Conservation (phyloP, 1,140 invertebrate species). For the Lerema accius region DNA sequence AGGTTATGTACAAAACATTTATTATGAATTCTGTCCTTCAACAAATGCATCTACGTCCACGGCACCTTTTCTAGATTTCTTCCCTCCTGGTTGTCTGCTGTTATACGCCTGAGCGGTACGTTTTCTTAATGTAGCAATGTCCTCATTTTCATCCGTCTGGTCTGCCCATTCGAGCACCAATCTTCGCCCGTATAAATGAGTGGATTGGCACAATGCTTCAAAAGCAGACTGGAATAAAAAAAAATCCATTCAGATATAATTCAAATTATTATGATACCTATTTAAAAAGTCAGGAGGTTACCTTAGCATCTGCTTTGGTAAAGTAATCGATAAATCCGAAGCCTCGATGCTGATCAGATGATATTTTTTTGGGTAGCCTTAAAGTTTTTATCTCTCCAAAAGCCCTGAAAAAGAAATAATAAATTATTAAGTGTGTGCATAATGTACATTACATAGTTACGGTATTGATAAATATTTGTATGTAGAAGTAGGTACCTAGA, state of each 20-base stretch:
- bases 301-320: slow-evolving; percentile 95
- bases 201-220: slow-evolving; percentile 95
- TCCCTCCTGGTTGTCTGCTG: slow-evolving; percentile 69
- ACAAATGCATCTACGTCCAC: slow-evolving; percentile 81
- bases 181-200: slow-evolving; percentile 97
- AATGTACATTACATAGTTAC: too few species aligned
- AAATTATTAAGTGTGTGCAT: too few species aligned
- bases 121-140: slow-evolving; percentile 91
- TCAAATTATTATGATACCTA: not conserved
- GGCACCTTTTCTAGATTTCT: slow-evolving; percentile 82
- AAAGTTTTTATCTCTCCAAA: slow-evolving; percentile 97
- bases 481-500: too few species aligned
- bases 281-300: slow-evolving; percentile 59
- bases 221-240: slow-evolving; percentile 92
- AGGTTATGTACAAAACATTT: slow-evolving; percentile 9
- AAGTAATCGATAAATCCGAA: slow-evolving; percentile 98
- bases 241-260: slow-evolving; percentile 16
- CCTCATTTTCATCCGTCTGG: slow-evolving; percentile 90
- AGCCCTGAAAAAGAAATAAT: slow-evolving; percentile 90
- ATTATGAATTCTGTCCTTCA: slow-evolving; percentile 51
- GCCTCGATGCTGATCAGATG: slow-evolving; percentile 93
- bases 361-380: slow-evolving; percentile 95
- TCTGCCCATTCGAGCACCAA: slow-evolving; percentile 98
- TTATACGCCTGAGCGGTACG: slow-evolving; percentile 91
- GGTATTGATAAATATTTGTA: too few species aligned